Evolutionary conservation across 2,888 invertebrate species (phyloP).

Genomic region (Chrysolina haemoptera): DNA sequence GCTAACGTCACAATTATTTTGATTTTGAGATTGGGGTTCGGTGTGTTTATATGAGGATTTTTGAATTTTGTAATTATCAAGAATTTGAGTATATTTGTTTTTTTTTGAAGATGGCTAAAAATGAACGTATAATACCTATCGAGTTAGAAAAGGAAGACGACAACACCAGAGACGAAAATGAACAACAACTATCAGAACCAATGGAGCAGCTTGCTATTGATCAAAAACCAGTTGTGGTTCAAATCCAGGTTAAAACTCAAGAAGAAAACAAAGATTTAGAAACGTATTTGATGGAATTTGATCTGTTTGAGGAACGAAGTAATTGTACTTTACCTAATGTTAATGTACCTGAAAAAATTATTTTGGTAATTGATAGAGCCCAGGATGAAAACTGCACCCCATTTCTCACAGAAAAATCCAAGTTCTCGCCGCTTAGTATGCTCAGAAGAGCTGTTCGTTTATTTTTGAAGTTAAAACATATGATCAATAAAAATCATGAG

Average conservation of each 20-base stretch:
- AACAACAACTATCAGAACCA: conserved; percentile 43
- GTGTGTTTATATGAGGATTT: no score
- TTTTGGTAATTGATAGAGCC: conserved; percentile 77
- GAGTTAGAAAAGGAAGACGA: conserved; percentile 42
- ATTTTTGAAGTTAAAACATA: conserved; percentile 76
- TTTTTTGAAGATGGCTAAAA: conserved; percentile 41
- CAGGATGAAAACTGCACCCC: conserved; percentile 73
- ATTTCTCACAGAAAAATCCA: conserved; percentile 73
- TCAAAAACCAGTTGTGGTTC: conserved; percentile 34
- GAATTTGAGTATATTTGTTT: not conserved
- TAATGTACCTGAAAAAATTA: conserved; percentile 72
- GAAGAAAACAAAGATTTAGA: conserved; percentile 37
- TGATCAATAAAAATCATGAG: conserved; percentile 75
- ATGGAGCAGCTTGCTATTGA: conserved; percentile 46
- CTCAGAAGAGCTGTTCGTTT: conserved; percentile 76
- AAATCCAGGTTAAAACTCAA: conserved; percentile 44
- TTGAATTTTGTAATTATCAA: no score
- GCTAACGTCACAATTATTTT: not conserved
- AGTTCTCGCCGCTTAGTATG: conserved; percentile 75
- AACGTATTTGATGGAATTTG: conserved; percentile 52
- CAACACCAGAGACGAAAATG: conserved; percentile 27
- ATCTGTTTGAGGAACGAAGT: conserved; percentile 50
- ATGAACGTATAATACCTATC: conserved; percentile 53
- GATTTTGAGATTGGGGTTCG: no score
- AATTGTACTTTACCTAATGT: conserved; percentile 40